phyloP scores from a whole-genome alignment of 2,888 invertebrate species.

The Perdita meconis region DNA sequence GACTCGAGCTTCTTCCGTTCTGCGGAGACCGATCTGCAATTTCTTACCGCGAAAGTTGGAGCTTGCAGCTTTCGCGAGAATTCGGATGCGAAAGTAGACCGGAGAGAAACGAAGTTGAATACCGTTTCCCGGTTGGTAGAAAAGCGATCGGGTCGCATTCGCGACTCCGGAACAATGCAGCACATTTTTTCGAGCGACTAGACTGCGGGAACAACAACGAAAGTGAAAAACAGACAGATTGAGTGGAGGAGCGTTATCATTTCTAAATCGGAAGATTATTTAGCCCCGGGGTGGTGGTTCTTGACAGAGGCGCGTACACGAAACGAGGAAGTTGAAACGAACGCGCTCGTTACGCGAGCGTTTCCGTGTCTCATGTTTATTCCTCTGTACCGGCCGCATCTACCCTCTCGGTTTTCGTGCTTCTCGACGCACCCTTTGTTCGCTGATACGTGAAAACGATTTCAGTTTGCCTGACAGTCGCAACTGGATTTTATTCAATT shows the following conservation, averaged over 20 bases:
- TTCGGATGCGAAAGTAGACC: no score
- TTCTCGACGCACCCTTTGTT: constrained; percentile 20
- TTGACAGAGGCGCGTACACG: constrained; percentile 17
- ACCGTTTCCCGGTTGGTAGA: no score
- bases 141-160: no score
- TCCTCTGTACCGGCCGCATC: constrained; percentile 42
- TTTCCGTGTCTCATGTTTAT: constrained; percentile 51
- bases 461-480: constrained; percentile 9
- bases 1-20: neutral
- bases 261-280: constrained; percentile 46
- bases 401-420: constrained; percentile 1
- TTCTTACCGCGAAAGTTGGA: no score
- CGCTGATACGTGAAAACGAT: constrained; percentile 38
- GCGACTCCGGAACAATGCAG: no score
- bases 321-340: constrained; percentile 29
- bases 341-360: constrained; percentile 47
- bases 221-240: neutral
- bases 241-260: constrained; percentile 16
- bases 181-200: no score
- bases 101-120: no score
- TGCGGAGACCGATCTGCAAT: no score
- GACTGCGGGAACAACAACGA: no score
- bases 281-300: constrained; percentile 12
- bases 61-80: no score
- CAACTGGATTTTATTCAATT: constrained; percentile 19